Percentiles rank a stretch among this genome's conserved stretches.
These are phyloP conservation scores for Rhagium mordax DNA, from an alignment of 2,888 invertebrate species.

Conservation along the genomic window DNA sequence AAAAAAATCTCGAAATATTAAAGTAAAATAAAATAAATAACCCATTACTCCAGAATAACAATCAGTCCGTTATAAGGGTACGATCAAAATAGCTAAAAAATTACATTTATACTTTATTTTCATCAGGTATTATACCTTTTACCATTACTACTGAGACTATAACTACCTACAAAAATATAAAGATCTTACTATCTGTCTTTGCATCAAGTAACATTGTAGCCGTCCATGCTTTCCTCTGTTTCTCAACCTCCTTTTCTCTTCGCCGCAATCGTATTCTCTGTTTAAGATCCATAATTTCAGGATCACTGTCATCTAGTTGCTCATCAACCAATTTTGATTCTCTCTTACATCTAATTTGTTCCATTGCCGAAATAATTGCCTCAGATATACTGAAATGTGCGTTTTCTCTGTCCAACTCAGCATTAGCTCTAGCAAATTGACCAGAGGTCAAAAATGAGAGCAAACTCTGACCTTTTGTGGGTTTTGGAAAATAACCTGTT, in stretches of 20 bases:
- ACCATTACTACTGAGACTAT: no score
- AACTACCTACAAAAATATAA: no score
- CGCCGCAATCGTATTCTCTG: slow-evolving; percentile 76
- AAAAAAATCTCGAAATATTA: no score
- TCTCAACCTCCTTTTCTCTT: slow-evolving; percentile 72
- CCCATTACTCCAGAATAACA: no score
- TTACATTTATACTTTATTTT: no score
- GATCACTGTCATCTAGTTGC: slow-evolving; percentile 75
- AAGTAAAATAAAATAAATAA: no score
- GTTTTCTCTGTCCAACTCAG: slow-evolving; percentile 87
- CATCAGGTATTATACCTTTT: no score
- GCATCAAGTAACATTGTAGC: slow-evolving; percentile 69
- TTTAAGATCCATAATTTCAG: slow-evolving; percentile 77
- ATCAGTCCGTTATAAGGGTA: no score
- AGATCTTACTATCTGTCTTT: slow-evolving; percentile 71
- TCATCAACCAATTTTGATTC: slow-evolving; percentile 71
- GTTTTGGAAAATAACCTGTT: slow-evolving; percentile 76
- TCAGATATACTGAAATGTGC: slow-evolving; percentile 90
- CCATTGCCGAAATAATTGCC: slow-evolving; percentile 87
- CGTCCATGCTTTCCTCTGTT: slow-evolving; percentile 61
- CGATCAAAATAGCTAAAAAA: no score
- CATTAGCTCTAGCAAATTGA: slow-evolving; percentile 80
- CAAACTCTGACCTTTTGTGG: slow-evolving; percentile 80
- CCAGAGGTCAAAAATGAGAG: slow-evolving; percentile 82
- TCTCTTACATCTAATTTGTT: slow-evolving; percentile 78